Evolutionary conservation across 2,888 invertebrate genomes (phyloP), one percentile per base, ranked within the genome.

Genomic region (Timema cristinae): DNA sequence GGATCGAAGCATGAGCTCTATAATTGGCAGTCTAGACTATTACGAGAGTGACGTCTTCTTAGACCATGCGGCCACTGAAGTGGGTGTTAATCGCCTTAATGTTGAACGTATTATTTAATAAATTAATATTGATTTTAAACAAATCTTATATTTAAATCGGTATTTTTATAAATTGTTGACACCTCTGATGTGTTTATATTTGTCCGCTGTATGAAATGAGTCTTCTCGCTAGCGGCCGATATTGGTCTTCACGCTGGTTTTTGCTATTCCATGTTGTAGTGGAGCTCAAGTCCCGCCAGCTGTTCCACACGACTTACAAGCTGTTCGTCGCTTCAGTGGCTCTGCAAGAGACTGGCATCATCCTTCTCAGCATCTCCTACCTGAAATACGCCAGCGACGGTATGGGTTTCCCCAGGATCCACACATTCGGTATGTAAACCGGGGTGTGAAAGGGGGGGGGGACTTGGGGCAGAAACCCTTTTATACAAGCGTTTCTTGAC

Each of bases 271-370:
- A 66, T 71, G 51, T 80, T 81, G 85, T 90, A 80, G 88, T 91
- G 52, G 90, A 93, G 79, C 82, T 96, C 7, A 90, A 90, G 78
- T 86, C 90, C 0, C 86, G 94, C 5, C 93, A 95, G 79, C 83
- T 97, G 0, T 86, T 95, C 56, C 96, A 97, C 81, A 87, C 92
- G 2, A 95, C 96, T 0, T 97, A 95, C 84, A 94, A 95, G 80
- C 82, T 97, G 78, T 97, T 91, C 80, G 86, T 93, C 54, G 78
- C 86, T 5, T 93, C 95, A 0, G 85, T 92, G 10, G 82, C 88
- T 50, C 82, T 90, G 48, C 93, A 95, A 80, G 87, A 90, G 75
- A 78, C 86, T 7, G 92, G 92, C 2, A 86, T 95, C 0, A 80
- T 91, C 63, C 81, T 92, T 50, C 87, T 90, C 76, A 88, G 88